Conservation (phyloP, 2,113 vertebrate genomes). For the Arizona elegans region DNA sequence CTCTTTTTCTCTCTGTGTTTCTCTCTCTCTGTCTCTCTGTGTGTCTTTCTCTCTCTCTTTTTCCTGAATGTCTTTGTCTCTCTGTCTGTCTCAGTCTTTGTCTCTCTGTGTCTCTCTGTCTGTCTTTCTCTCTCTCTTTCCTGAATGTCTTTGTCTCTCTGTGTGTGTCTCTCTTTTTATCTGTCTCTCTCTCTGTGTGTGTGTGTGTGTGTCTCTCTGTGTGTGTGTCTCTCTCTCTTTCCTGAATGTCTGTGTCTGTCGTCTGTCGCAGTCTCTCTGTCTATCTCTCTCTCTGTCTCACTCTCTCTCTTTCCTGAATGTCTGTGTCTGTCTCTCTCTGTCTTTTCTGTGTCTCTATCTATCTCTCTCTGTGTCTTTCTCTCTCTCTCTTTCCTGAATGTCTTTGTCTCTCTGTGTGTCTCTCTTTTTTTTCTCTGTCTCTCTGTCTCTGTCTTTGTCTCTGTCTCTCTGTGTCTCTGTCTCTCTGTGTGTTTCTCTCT, state of each 20-base stretch:
- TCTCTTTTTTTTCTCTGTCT: no score
- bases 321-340: neutral
- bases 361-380: neutral
- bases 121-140: neutral
- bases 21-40: neutral
- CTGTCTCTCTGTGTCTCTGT: neutral
- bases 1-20: neutral
- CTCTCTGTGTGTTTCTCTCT: neutral
- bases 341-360: fast-evolving
- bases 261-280: no score
- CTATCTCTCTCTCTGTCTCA: no score
- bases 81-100: neutral
- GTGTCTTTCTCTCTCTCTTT: no score
- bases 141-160: no score
- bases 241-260: neutral
- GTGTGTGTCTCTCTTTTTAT: no score
- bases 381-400: neutral
- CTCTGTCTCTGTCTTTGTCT: no score
- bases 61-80: neutral
- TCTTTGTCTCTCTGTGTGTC: neutral
- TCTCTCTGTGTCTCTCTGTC: no score
- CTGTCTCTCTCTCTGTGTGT: neutral
- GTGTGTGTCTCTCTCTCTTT: neutral
- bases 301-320: no score
- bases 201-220: no score